A percentile compares a stretch with the other conserved stretches of the same genome.
phyloP scores from a whole-genome alignment of 2,113 vertebrate genomes.

The Pseudopipra pipra region DNA sequence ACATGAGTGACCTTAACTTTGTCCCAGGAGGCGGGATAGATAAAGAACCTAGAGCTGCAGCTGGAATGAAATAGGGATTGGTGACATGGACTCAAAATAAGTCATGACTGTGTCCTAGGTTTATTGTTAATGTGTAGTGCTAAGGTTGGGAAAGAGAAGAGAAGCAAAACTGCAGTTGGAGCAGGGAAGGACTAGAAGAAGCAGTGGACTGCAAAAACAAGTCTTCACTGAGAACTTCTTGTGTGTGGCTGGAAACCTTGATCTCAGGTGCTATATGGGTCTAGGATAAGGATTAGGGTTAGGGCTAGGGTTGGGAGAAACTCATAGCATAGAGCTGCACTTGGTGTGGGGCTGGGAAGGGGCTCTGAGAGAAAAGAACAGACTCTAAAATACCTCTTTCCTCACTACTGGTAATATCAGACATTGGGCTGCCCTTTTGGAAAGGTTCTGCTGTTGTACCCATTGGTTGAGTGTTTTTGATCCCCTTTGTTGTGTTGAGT shows the following conservation, averaged over 20 bases:
- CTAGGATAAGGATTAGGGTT: neutral
- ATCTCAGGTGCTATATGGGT: neutral
- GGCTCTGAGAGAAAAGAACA: neutral
- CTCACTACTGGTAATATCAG: neutral
- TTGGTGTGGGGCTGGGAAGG: neutral
- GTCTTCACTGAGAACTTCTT: neutral
- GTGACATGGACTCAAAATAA: neutral
- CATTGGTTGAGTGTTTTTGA: neutral
- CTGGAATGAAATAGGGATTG: neutral
- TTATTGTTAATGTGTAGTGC: neutral
- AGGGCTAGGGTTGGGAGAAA: neutral
- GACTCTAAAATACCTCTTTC: neutral
- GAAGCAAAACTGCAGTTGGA: neutral
- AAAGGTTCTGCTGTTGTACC: neutral
- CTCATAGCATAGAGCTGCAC: neutral
- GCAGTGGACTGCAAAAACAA: neutral
- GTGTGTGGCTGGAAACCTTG: neutral
- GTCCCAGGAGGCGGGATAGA: neutral
- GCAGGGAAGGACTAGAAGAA: neutral
- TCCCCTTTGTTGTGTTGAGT: neutral
- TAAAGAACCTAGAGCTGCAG: neutral
- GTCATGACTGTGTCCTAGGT: neutral
- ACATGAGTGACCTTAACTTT: neutral
- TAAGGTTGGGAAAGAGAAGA: neutral
- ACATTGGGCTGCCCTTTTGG: neutral